A percentile compares a stretch with the other conserved stretches of the same genome.
Evolutionary conservation across 1,140 invertebrate species (phyloP).

Genomic region (Panagrolaimus sp.): DNA sequence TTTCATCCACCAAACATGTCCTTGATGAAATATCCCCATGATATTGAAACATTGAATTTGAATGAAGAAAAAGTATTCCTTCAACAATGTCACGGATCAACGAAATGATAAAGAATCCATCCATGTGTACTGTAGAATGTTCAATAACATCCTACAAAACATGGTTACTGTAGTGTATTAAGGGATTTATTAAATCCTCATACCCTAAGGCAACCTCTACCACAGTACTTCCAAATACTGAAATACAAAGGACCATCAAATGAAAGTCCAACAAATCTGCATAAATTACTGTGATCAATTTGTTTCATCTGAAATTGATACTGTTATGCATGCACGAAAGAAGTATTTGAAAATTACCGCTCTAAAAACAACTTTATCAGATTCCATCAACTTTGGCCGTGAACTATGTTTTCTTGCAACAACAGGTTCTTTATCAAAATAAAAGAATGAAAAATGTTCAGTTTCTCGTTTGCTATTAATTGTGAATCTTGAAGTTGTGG

Average conservation of each 20-base stretch:
- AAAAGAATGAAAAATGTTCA: background rate
- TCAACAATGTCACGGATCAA: conserved; percentile 1
- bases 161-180: background rate
- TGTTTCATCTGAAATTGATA: conserved; percentile 16
- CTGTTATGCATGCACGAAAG: background rate
- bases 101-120: background rate
- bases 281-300: conserved; percentile 9
- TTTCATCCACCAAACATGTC: conserved; percentile 2
- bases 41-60: background rate
- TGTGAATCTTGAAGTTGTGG: conserved; percentile 1
- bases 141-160: conserved; percentile 6
- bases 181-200: background rate
- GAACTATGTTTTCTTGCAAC: conserved; percentile 7
- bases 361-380: background rate
- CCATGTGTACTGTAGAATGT: conserved; percentile 15
- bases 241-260: background rate
- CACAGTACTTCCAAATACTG: conserved; percentile 1
- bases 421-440: background rate
- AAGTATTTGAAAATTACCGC: background rate
- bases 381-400: background rate
- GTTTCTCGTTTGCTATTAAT: conserved; percentile 10
- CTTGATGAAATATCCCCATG: background rate
- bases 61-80: background rate
- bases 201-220: background rate
- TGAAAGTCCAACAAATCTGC: background rate